Evolutionary conservation across 2,888 invertebrate genomes (phyloP).

Genomic region (Molanna angustata): DNA sequence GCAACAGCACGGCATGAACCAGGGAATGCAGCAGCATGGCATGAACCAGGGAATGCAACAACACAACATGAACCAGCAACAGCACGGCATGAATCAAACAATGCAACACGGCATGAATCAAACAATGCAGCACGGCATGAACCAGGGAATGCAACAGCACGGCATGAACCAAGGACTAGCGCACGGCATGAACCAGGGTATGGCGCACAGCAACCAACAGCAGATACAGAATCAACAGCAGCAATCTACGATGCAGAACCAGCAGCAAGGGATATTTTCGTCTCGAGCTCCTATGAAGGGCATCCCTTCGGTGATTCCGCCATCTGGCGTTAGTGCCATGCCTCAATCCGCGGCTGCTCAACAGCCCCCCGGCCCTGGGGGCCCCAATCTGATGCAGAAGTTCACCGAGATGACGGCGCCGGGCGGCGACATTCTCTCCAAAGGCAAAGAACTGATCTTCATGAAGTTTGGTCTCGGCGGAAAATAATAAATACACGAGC

Average conservation of each 20-base stretch:
- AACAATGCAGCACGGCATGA: conserved; percentile 27
- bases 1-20: conserved; percentile 37
- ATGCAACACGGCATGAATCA: conserved; percentile 8
- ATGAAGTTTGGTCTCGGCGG: conserved; percentile 90
- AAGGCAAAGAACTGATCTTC: conserved; percentile 91
- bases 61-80: conserved; percentile 32
- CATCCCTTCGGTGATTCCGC: conserved; percentile 51
- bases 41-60: conserved; percentile 36
- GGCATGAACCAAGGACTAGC: conserved; percentile 35
- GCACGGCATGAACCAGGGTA: conserved; percentile 23
- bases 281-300: conserved; percentile 47
- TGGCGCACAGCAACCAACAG: conserved; percentile 39
- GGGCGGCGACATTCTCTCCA: conserved; percentile 86
- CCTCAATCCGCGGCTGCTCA: conserved; percentile 44
- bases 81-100: neutral
- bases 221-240: conserved; percentile 38
- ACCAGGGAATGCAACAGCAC: conserved; percentile 36
- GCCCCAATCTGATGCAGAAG: conserved; percentile 84
- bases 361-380: conserved; percentile 42
- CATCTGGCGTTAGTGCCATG: conserved; percentile 41
- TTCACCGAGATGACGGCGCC: conserved; percentile 86
- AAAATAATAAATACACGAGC: conserved; percentile 61
- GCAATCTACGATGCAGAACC: conserved; percentile 35
- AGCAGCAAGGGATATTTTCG: conserved; percentile 35
- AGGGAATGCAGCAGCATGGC: conserved; percentile 5